Percentiles rank a stretch among this genome's conserved stretches.
Evolutionary conservation across 2,888 invertebrate genomes (phyloP).

Genomic region (Gastrophysa polygoni): DNA sequence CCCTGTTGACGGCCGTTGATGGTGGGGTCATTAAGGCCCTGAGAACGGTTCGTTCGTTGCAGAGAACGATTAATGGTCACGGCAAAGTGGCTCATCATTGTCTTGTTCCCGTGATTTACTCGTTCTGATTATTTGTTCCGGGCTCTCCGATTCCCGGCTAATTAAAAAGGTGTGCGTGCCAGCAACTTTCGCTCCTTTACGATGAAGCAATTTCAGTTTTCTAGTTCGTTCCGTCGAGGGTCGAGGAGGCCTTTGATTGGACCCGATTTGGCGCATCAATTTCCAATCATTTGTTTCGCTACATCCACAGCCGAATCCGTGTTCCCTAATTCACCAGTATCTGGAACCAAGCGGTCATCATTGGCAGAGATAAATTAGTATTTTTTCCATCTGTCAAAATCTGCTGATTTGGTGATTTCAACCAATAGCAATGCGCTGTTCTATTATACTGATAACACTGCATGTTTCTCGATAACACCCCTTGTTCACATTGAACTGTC

Average conservation of each 20-base stretch:
- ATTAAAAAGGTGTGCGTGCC: slow-evolving; percentile 39
- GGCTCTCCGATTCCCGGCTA: slow-evolving; percentile 35
- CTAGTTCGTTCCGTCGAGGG: slow-evolving; percentile 8
- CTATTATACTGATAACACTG: too few relatives aligned
- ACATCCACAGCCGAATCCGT: too few relatives aligned
- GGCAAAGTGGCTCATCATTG: slow-evolving; percentile 46
- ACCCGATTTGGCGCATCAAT: background rate
- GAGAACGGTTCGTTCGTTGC: slow-evolving; percentile 17
- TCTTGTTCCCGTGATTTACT: slow-evolving; percentile 49
- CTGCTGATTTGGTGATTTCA: too few relatives aligned
- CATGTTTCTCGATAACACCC: too few relatives aligned
- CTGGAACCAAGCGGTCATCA: too few relatives aligned
- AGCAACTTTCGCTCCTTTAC: slow-evolving; percentile 13
- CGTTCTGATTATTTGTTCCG: slow-evolving; percentile 44
- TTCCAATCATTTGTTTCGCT: too few relatives aligned
- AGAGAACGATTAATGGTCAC: slow-evolving; percentile 44
- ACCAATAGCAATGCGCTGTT: too few relatives aligned
- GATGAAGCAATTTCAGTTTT: slow-evolving; percentile 22
- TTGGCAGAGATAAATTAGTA: too few relatives aligned
- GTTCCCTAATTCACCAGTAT: too few relatives aligned
- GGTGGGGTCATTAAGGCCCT: slow-evolving; percentile 36
- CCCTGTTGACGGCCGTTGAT: slow-evolving; percentile 33
- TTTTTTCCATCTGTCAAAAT: too few relatives aligned
- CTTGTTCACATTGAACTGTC: too few relatives aligned
- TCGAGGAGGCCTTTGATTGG: background rate